Base-by-base conservation (phyloP, 1,140 invertebrate genomes). In the Platyscapa corneri region DNA sequence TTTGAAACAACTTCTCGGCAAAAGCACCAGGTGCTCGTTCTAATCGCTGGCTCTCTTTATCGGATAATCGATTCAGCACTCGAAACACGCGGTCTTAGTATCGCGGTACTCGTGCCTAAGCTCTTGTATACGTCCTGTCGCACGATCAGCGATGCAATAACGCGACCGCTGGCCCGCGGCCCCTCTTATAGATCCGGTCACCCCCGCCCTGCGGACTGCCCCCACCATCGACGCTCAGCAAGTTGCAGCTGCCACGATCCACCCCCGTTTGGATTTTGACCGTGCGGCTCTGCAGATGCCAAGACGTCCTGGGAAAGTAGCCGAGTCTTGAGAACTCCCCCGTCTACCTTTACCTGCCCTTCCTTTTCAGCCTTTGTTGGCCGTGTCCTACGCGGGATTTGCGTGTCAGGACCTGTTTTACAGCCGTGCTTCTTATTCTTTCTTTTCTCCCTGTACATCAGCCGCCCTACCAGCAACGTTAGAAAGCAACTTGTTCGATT, bases 271-370 rank as follows among this genome's bases (percentile, higher is more conserved):
- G 37, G 20, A 74, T 74, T 74, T 74, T 39, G 32, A 3, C 1
- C 42, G 30, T 27, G 30, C 83, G 32, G 30, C 64, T 72, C 34
- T 27, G 32, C 79, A 85, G 80, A 77, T 83, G 82, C 72, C 67
- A 77, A 72, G 78, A 84, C 34, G 82, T 46, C 83, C 81, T 86
- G 82, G 74, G 64, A 79, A 87, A 76, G n/a, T 76, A 53, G 60
- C 46, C 27, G 49, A 53, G 65, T 85, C 75, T 84, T 89, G 87
- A 80, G 84, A 88, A 83, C 86, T 74, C 53, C 53, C 16, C n/a
- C 32, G 76, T 30, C 70, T 20, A 12, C 70, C 76, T 27, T 37
- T 60, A 27, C 53, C 30, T 60, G 30, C 30, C 65, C 30, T 20
- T 70, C 12, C 65, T 20, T 53, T 37, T 70, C 65, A 34, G 30